These are phyloP conservation scores for Brachyalestes nurse DNA, from an alignment of 2,797 vertebrate species.

Conservation along the genomic window DNA sequence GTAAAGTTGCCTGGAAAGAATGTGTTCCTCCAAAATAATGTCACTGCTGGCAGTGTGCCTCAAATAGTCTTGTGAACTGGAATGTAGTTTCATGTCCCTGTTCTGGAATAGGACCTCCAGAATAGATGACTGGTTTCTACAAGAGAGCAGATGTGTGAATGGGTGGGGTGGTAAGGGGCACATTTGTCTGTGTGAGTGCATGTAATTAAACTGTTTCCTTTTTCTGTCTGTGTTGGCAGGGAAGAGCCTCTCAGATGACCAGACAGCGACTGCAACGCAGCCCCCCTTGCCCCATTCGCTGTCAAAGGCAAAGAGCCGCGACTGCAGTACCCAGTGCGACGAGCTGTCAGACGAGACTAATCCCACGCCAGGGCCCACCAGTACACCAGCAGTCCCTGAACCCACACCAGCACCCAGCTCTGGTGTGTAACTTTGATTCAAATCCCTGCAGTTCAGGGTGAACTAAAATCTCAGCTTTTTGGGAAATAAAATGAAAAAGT, in stretches of 20 bases:
- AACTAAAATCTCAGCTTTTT: neutral
- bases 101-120: constrained; percentile 75
- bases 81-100: constrained; percentile 70
- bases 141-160: constrained; percentile 64
- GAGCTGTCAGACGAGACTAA: constrained; percentile 50
- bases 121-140: constrained; percentile 72
- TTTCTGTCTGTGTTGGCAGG: constrained; percentile 73
- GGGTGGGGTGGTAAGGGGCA: constrained; percentile 9
- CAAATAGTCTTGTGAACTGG: constrained; percentile 72
- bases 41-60: constrained; percentile 49
- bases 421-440: constrained; percentile 66
- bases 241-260: constrained; percentile 81
- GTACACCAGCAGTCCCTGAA: constrained; percentile 46
- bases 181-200: constrained; percentile 34
- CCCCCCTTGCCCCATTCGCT: constrained; percentile 53
- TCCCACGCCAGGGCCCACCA: constrained; percentile 35
- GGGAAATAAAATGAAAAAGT: constrained; percentile 1
- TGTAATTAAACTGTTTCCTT: constrained; percentile 64
- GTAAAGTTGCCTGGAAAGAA: constrained; percentile 68
- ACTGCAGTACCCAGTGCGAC: constrained; percentile 88
- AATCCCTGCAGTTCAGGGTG: neutral
- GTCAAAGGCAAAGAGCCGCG: constrained; percentile 77
- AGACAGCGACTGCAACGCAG: constrained; percentile 66
- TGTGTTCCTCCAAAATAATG: constrained; percentile 68
- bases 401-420: constrained; percentile 43